phyloP scores from a whole-genome alignment of 2,797 vertebrate species.

The Danio aesculapii region DNA sequence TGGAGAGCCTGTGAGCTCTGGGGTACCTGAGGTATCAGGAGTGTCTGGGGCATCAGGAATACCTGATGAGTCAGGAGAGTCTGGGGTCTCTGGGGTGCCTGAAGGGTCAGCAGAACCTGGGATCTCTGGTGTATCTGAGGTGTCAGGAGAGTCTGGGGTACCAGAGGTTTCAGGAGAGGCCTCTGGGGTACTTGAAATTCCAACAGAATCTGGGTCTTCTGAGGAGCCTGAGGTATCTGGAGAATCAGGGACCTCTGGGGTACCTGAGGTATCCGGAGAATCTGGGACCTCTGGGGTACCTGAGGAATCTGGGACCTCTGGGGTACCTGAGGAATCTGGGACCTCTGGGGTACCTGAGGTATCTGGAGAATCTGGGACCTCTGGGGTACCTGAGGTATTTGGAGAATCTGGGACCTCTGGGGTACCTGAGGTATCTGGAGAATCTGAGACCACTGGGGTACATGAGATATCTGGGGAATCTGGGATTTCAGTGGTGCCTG shows the following conservation, averaged over 20 bases:
- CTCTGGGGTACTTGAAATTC: background rate
- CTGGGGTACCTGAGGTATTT: background rate
- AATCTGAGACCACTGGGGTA: background rate
- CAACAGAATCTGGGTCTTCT: background rate
- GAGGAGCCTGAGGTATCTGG: rapidly evolving
- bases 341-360: too few relatives aligned
- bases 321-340: background rate
- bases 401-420: background rate
- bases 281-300: background rate
- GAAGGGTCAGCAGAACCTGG: background rate
- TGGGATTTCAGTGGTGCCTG: conserved; percentile 38
- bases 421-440: background rate
- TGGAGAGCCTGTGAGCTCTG: background rate
- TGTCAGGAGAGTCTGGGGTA: background rate
- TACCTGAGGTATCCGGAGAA: conserved; percentile 52
- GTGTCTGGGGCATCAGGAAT: background rate
- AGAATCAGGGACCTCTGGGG: conserved; percentile 59
- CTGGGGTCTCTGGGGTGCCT: conserved; percentile 7
- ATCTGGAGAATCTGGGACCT: background rate
- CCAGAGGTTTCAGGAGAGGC: background rate
- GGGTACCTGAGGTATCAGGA: background rate
- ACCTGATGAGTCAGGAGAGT: background rate
- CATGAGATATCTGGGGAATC: conserved; percentile 7
- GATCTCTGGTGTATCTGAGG: rapidly evolving
- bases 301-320: background rate